phyloP scores from a whole-genome alignment of 2,888 invertebrate genomes.

The Chloroclystis v-ata region DNA sequence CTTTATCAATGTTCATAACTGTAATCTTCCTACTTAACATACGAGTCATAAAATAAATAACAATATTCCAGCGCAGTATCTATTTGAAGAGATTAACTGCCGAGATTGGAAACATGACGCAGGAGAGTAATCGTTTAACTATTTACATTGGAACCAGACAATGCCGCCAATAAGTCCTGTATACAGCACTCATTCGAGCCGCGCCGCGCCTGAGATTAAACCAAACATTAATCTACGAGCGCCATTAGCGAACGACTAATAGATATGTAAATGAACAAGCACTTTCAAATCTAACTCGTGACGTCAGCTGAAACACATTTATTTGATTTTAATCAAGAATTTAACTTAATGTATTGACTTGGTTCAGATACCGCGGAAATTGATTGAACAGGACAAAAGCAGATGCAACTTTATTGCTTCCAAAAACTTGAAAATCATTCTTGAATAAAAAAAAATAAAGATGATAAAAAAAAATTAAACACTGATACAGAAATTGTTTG shows the following conservation, averaged over 20 bases:
- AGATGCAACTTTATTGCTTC: slow-evolving; percentile 1
- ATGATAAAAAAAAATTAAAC: not conserved
- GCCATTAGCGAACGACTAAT: slow-evolving; percentile 29
- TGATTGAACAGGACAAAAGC: slow-evolving; percentile 3
- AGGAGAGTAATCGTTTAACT: not conserved
- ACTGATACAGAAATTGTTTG: too few relatives aligned
- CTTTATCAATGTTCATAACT: too few relatives aligned
- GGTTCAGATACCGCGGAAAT: slow-evolving; percentile 3
- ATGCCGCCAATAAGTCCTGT: slow-evolving; percentile 8
- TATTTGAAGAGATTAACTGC: not conserved
- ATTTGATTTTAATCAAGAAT: slow-evolving; percentile 12
- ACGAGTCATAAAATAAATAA: too few relatives aligned
- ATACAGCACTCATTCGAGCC: slow-evolving; percentile 19
- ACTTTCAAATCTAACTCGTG: slow-evolving; percentile 30
- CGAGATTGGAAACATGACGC: not conserved
- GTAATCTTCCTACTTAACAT: too few relatives aligned
- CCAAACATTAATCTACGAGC: slow-evolving; percentile 32
- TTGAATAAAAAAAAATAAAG: not conserved
- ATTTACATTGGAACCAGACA: slow-evolving; percentile 4
- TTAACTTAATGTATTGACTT: slow-evolving; percentile 2
- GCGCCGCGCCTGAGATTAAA: slow-evolving; percentile 30
- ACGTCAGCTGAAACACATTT: slow-evolving; percentile 21
- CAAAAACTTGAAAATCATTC: too few relatives aligned
- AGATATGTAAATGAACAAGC: slow-evolving; percentile 40
- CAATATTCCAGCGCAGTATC: too few relatives aligned